Percentiles rank a stretch among this genome's conserved stretches.
Conservation (phyloP, 2,113 vertebrate species). For the Aspidoscelis tigris region DNA sequence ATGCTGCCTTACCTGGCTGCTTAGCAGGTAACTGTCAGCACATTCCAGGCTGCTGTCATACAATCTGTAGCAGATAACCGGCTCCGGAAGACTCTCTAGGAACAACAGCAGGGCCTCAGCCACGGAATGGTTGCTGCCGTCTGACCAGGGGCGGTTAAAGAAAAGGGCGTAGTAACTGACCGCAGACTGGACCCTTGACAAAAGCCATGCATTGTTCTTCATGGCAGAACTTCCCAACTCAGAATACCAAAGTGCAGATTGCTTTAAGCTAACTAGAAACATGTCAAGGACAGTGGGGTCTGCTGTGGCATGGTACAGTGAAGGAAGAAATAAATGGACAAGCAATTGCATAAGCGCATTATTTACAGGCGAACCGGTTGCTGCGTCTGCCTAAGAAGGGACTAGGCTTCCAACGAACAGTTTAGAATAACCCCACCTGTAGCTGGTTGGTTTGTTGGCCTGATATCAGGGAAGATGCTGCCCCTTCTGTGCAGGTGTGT, state of each 20-base stretch:
- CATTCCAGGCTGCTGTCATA: constrained; percentile 86
- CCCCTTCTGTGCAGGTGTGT: no score
- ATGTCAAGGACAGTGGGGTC: not conserved
- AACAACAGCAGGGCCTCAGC: constrained; percentile 95
- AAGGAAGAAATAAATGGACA: not conserved
- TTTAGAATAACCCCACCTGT: not conserved
- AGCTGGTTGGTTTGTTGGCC: not conserved
- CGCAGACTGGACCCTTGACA: not conserved
- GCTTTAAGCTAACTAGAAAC: no score
- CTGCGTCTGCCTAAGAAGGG: not conserved
- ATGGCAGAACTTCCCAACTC: not conserved
- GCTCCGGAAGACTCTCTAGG: constrained; percentile 94
- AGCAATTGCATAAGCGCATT: not conserved
- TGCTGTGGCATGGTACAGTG: not conserved
- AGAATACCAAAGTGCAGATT: no score
- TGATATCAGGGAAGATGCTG: no score
- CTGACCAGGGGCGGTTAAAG: constrained; percentile 78
- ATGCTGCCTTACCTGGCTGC: constrained; percentile 81
- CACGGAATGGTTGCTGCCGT: constrained; percentile 92
- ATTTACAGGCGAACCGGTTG: not conserved
- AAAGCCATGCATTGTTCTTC: not conserved
- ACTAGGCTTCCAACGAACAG: not conserved
- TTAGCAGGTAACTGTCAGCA: constrained; percentile 75
- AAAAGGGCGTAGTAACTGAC: constrained; percentile 27
- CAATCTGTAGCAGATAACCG: constrained; percentile 84